These are phyloP conservation scores for Mesoligia furuncula DNA, from an alignment of 2,888 invertebrate genomes.

Conservation along the genomic window DNA sequence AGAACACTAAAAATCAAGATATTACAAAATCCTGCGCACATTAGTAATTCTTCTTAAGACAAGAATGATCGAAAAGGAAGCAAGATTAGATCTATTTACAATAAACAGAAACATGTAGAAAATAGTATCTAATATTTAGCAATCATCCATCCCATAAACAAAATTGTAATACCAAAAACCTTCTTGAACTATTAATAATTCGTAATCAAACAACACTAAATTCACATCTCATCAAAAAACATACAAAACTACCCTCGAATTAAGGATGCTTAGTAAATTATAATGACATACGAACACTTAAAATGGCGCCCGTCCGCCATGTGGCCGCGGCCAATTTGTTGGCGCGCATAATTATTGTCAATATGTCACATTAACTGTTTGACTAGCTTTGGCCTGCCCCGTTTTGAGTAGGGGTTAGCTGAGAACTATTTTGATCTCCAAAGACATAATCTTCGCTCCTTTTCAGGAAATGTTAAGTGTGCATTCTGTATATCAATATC, in stretches of 20 bases:
- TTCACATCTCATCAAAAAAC: constrained; percentile 8
- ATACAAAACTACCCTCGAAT: constrained; percentile 43
- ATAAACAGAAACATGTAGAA: background rate
- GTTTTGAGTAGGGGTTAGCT: background rate
- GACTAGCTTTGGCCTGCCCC: constrained; percentile 13
- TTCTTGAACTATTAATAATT: background rate
- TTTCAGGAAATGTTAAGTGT: background rate
- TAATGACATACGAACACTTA: constrained; percentile 57
- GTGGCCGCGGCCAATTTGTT: constrained; percentile 58
- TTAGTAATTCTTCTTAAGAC: background rate
- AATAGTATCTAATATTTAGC: background rate
- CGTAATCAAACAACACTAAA: background rate
- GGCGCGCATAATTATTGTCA: constrained; percentile 46
- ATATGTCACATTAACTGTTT: constrained; percentile 47
- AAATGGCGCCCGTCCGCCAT: constrained; percentile 61
- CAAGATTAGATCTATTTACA: background rate
- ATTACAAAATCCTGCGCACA: background rate
- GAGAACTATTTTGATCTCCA: background rate
- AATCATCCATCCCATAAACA: background rate
- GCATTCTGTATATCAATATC: background rate
- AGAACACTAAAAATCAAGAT: background rate
- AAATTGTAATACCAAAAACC: background rate
- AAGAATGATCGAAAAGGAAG: background rate
- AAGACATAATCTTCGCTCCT: background rate
- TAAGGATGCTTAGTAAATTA: constrained; percentile 41